These are phyloP conservation scores for Apodemus agrarius DNA, from an alignment of 2,797 vertebrate genomes.

Conservation along the genomic window DNA sequence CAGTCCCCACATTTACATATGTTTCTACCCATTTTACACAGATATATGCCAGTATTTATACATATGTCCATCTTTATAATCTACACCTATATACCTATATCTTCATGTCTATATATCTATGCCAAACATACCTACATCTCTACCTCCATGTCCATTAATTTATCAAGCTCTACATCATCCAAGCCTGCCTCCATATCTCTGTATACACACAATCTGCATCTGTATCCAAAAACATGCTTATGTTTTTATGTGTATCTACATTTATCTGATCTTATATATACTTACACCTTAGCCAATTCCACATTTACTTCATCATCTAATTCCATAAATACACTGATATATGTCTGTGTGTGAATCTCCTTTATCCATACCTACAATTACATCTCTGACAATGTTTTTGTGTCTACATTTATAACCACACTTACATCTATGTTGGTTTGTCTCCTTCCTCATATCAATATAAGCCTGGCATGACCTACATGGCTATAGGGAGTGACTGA, in stretches of 20 bases:
- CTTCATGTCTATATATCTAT: neutral
- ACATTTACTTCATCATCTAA: neutral
- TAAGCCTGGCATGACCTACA: neutral
- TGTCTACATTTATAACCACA: neutral
- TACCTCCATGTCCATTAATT: neutral
- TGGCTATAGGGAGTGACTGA: neutral
- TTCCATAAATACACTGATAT: neutral
- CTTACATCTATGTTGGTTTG: no score
- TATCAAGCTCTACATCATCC: neutral
- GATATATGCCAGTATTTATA: neutral
- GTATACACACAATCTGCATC: neutral
- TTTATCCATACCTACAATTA: neutral
- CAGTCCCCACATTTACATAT: neutral
- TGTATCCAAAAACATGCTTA: neutral
- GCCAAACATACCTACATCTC: neutral
- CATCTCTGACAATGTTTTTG: neutral
- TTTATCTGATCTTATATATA: neutral
- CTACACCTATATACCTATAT: neutral
- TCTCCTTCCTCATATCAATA: neutral
- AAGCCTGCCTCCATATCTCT: neutral
- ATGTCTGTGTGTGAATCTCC: neutral
- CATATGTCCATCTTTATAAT: neutral
- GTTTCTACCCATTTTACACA: neutral
- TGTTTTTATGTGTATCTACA: neutral
- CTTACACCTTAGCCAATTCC: no score